Evolutionary conservation across 2,888 invertebrate genomes (phyloP).

Genomic region (Dolomedes plantarius): DNA sequence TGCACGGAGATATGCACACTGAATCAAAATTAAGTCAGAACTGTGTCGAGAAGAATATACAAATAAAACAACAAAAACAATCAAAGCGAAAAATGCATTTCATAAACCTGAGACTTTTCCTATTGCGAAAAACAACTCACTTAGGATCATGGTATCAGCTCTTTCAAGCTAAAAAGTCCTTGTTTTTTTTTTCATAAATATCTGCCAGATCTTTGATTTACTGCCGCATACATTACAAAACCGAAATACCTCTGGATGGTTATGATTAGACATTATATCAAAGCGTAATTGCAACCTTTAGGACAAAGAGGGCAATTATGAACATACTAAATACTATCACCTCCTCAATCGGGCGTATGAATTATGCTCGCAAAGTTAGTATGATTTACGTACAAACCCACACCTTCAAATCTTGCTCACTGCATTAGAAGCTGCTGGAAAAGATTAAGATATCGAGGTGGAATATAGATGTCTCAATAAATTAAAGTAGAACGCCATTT

Average conservation of each 20-base stretch:
- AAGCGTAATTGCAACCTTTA: constrained; percentile 52
- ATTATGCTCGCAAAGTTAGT: constrained; percentile 25
- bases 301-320: constrained; percentile 20
- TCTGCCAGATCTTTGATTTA: background rate
- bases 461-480: constrained; percentile 56
- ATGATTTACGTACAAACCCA: background rate
- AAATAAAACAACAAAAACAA: too few species aligned
- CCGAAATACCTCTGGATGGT: background rate
- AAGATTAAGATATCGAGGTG: constrained; percentile 46
- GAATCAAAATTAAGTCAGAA: too few species aligned
- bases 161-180: too few species aligned
- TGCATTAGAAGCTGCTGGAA: constrained; percentile 28
- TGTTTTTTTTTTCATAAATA: background rate
- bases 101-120: too few species aligned
- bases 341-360: constrained; percentile 38
- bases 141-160: too few species aligned
- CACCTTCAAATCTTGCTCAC: constrained; percentile 56
- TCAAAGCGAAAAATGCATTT: too few species aligned
- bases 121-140: too few species aligned
- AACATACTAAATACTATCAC: background rate
- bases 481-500: constrained; percentile 39
- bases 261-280: constrained; percentile 36
- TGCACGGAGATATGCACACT: too few species aligned
- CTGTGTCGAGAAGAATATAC: too few species aligned
- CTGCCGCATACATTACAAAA: background rate